A percentile compares a stretch with the other conserved stretches of the same genome.
phyloP scores from a whole-genome alignment of 2,113 vertebrate species.

The Sciurus niger region DNA sequence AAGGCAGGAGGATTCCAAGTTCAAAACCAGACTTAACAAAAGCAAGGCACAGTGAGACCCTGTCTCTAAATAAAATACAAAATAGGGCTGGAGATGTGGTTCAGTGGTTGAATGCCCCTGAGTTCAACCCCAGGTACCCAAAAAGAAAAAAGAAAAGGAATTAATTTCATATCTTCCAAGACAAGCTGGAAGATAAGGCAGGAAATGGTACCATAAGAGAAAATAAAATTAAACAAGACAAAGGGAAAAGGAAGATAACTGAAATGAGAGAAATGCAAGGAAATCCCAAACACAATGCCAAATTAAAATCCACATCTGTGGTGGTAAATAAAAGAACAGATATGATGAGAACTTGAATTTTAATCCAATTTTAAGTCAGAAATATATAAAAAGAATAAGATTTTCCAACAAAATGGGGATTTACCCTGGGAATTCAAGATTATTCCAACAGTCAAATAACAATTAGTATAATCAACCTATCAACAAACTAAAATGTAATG shows the following conservation, averaged over 20 bases:
- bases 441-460: not conserved
- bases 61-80: no score
- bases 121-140: no score
- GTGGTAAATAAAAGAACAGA: not conserved
- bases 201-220: no score
- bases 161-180: no score
- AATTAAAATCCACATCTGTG: not conserved
- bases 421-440: not conserved
- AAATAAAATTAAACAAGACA: not conserved
- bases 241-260: not conserved
- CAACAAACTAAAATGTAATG: constrained; percentile 15
- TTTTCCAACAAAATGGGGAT: not conserved
- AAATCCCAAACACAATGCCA: not conserved
- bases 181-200: no score
- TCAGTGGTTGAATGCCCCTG: no score
- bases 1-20: no score
- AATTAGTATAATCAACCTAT: not conserved
- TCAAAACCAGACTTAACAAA: no score
- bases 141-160: no score
- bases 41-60: no score
- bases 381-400: not conserved
- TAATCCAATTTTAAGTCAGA: not conserved
- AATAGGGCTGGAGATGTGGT: no score
- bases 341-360: not conserved
- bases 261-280: not conserved